Evolutionary conservation across 2,113 vertebrate species (phyloP), one percentile per base, ranked within the genome.

Genomic region (Neogale vison): DNA sequence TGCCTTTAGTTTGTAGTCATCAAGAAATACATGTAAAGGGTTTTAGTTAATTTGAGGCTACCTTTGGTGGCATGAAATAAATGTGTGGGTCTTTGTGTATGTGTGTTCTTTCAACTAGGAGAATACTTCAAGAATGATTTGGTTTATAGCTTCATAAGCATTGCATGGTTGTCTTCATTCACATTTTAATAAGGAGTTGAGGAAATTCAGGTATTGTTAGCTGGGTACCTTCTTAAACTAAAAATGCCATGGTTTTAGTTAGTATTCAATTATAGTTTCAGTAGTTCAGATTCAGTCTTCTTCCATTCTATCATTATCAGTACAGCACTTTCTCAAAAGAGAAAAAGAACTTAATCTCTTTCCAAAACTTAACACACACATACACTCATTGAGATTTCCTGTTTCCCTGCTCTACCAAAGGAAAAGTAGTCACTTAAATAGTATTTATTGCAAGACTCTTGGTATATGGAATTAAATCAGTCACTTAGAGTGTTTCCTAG

Each of bases 261-360:
- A 87, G 63, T 57, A 76, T 21, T 92, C n/a, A 90, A 24, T 92
- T 95, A 85, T 12, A 93, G 45, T 93, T 96, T 85, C 31, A 81
- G 8, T 18, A 42, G 3, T 13, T 90, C 47, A 87, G 23, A 90
- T 31, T 77, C 23, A 88, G 36, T 63, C 52, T 93, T 86, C 45
- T 79, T 45, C 42, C n/a, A 52, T 74, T 82, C 63, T 52, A 42
- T 71, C 15, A 61, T 63, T 91, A 76, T 77, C 34, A 83, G n/a
- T 24, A 57, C 2, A 65, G 7, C 50, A 91, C 4, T 88, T 88
- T 17, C 34, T 80, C 10, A 74, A 69, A 90, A 79, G 2, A 23
- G 52, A 85, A 50, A 86, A 86, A 67, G 6, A 47, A 74, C 9
- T 55, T 23, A 57, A 31, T 72, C 12, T 18, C 2, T 47, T 17